Conservation (phyloP, 2,113 vertebrate species). For the Eonycteris spelaea region DNA sequence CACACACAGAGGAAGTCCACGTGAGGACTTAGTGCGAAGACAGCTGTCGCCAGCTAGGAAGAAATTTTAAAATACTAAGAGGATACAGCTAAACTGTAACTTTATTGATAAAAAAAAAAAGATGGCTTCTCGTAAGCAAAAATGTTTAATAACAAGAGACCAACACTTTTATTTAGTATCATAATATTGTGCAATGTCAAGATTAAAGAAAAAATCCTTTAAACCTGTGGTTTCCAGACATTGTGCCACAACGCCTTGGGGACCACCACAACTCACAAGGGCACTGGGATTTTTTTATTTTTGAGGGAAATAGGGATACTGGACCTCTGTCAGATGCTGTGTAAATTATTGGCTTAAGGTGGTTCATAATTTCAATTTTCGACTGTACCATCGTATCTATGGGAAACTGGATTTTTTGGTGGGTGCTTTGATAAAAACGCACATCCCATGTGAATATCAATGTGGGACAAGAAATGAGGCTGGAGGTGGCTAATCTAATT, state of each 20-base stretch:
- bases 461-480: not conserved
- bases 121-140: not conserved
- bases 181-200: not conserved
- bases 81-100: not conserved
- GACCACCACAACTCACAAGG: not conserved
- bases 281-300: not conserved
- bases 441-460: not conserved
- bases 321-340: not conserved
- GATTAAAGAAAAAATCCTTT: not conserved
- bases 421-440: not conserved
- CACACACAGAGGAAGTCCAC: too few relatives aligned
- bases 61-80: not conserved
- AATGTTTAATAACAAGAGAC: not conserved
- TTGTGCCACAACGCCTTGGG: not conserved
- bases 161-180: not conserved
- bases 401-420: not conserved
- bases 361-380: not conserved
- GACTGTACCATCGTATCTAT: not conserved
- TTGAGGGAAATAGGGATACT: not conserved
- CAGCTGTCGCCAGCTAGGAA: not conserved
- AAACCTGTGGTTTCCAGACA: not conserved
- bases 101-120: not conserved
- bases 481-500: not conserved
- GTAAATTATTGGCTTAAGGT: too few relatives aligned
- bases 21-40: fast-evolving